Percentiles rank a stretch among this genome's conserved stretches.
phyloP scores from a whole-genome alignment of 2,888 invertebrate species.

The Blastobasis lacticolella region DNA sequence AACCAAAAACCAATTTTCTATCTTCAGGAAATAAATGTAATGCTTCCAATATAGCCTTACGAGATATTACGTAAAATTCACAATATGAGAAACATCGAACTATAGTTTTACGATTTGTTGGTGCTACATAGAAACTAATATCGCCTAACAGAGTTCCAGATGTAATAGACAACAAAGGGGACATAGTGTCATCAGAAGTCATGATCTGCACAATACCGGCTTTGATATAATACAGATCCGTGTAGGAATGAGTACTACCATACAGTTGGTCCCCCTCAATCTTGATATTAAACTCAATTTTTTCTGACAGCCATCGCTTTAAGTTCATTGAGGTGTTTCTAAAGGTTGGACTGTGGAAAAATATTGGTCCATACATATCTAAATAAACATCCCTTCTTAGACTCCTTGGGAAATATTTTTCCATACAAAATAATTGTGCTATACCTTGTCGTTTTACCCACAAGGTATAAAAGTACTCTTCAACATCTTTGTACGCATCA shows the following conservation, averaged over 20 bases:
- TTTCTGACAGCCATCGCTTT: conserved; percentile 39
- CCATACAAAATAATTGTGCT: conserved; percentile 33
- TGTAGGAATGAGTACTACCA: conserved; percentile 28
- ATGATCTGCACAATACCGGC: conserved; percentile 50
- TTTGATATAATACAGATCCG: conserved; percentile 45
- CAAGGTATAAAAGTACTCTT: conserved; percentile 39
- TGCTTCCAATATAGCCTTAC: conserved; percentile 31
- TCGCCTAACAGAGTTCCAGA: conserved; percentile 54
- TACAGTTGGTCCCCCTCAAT: conserved; percentile 48
- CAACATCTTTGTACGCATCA: conserved; percentile 29
- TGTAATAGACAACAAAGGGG: conserved; percentile 46
- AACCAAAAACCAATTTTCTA: conserved; percentile 28
- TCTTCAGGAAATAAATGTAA: conserved; percentile 45
- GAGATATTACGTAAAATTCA: conserved; percentile 36
- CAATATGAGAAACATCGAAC: conserved; percentile 51
- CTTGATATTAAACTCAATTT: conserved; percentile 37
- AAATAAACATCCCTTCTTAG: conserved; percentile 39
- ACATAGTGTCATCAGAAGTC: conserved; percentile 45
- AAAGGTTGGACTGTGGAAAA: conserved; percentile 49
- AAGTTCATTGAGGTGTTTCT: conserved; percentile 38
- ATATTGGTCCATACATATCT: conserved; percentile 50
- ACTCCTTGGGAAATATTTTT: conserved; percentile 39
- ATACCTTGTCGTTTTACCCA: conserved; percentile 49
- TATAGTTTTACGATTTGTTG: conserved; percentile 25
- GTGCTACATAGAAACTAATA: conserved; percentile 38